These are phyloP conservation scores for Aelia acuminata DNA, from an alignment of 2,888 invertebrate species.

Conservation along the genomic window DNA sequence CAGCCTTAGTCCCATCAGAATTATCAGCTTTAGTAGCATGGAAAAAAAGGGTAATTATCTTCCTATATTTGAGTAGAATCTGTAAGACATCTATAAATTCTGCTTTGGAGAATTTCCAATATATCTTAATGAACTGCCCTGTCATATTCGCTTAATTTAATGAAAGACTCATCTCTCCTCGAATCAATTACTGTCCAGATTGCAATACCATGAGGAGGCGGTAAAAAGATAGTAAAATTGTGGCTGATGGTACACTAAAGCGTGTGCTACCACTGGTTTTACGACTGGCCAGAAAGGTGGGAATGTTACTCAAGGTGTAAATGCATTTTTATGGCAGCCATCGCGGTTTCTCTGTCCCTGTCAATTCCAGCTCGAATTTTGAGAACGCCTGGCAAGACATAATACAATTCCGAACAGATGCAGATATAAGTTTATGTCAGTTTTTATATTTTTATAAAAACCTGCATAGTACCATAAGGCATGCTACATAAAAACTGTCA, in stretches of 20 bases:
- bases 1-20: too few species aligned
- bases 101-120: background rate
- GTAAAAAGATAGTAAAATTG: slow-evolving; percentile 30
- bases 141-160: background rate
- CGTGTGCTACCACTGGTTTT: background rate
- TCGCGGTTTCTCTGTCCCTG: background rate
- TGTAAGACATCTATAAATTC: too few species aligned
- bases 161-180: background rate
- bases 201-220: slow-evolving; percentile 5
- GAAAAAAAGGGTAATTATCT: too few species aligned
- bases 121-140: background rate
- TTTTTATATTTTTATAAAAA: too few species aligned
- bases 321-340: background rate
- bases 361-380: background rate
- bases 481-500: too few species aligned
- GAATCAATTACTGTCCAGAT: slow-evolving; percentile 4
- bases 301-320: slow-evolving; percentile 33
- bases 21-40: too few species aligned
- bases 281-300: background rate
- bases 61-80: too few species aligned
- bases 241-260: slow-evolving; percentile 16
- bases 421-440: too few species aligned
- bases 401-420: too few species aligned
- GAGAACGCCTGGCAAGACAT: background rate
- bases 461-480: too few species aligned